Conservation (phyloP, 30 jellyfish, hydroid and myxozoan species). For the Aurelia sp. region DNA sequence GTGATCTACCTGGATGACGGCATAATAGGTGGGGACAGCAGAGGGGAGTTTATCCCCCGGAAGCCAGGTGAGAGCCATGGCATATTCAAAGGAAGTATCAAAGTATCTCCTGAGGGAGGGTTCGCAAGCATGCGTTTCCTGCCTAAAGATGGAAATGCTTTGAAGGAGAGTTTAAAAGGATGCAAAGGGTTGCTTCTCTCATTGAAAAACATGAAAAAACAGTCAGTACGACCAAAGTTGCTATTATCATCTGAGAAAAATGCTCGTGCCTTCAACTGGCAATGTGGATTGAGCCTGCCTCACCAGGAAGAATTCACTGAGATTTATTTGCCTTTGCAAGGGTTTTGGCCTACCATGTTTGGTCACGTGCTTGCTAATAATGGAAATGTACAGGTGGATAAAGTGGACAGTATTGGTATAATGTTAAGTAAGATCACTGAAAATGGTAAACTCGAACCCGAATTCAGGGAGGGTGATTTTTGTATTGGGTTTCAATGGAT, state of each 20-base stretch:
- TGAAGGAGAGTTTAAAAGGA: constrained; percentile 32
- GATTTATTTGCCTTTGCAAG: constrained; percentile 52
- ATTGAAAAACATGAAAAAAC: constrained; percentile 42
- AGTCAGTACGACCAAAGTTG: constrained; percentile 67
- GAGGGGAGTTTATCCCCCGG: constrained; percentile 15
- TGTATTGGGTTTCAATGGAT: constrained; percentile 61
- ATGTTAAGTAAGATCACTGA: constrained; percentile 84
- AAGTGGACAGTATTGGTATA: constrained; percentile 90
- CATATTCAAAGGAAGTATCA: constrained; percentile 62
- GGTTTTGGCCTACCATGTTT: constrained; percentile 95
- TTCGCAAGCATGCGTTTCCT: constrained; percentile 85
- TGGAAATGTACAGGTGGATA: constrained; percentile 85
- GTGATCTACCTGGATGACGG: constrained; percentile 25
- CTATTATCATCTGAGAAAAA: constrained; percentile 76
- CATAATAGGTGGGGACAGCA: constrained; percentile 60
- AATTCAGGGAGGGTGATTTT: constrained; percentile 71
- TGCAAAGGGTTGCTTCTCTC: constrained; percentile 64
- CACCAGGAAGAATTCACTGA: constrained; percentile 41
- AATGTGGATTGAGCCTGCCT: constrained; percentile 71
- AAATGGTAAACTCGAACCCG: constrained; percentile 79
- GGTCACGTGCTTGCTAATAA: constrained; percentile 88
- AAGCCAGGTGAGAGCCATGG: constrained; percentile 14
- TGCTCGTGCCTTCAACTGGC: constrained; percentile 91
- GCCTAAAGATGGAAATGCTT: constrained; percentile 56
- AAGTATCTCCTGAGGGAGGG: constrained; percentile 69